Conservation (phyloP, 2,113 vertebrate genomes). For the Callorhinus ursinus region DNA sequence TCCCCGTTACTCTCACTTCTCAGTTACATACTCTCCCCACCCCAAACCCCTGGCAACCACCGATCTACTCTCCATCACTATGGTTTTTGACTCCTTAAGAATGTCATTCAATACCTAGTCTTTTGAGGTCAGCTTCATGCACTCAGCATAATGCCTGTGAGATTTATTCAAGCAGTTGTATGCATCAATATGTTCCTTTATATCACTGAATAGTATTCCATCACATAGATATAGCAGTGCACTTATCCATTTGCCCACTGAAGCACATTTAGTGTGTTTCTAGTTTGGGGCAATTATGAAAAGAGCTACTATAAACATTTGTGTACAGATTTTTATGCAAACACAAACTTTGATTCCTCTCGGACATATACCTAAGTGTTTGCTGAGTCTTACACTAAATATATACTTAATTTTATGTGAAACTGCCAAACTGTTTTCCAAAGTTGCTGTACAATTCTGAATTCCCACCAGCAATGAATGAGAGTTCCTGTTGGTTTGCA, state of each 20-base stretch:
- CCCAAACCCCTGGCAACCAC: not conserved
- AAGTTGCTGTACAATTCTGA: not conserved
- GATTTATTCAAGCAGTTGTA: not conserved
- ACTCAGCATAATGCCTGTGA: not conserved
- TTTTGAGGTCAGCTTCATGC: not conserved
- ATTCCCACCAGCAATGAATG: not conserved
- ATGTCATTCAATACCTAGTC: not conserved
- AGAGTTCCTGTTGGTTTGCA: not conserved
- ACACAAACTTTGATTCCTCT: not conserved
- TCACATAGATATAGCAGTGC: not conserved
- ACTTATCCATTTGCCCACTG: not conserved
- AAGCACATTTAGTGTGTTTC: not conserved
- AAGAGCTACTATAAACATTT: not conserved
- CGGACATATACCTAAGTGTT: not conserved
- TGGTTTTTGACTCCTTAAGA: slow-evolving; percentile 28
- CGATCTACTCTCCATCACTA: not conserved
- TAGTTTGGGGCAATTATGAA: not conserved
- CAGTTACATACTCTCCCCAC: not conserved
- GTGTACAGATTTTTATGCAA: not conserved
- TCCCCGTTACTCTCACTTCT: not conserved
- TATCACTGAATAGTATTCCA: not conserved
- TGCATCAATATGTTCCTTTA: not conserved
- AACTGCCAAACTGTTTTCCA: not conserved
- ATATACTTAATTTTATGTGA: not conserved
- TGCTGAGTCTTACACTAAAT: not conserved